phyloP scores from a whole-genome alignment of 1,140 invertebrate species.

The Brachionus paranguensis region DNA sequence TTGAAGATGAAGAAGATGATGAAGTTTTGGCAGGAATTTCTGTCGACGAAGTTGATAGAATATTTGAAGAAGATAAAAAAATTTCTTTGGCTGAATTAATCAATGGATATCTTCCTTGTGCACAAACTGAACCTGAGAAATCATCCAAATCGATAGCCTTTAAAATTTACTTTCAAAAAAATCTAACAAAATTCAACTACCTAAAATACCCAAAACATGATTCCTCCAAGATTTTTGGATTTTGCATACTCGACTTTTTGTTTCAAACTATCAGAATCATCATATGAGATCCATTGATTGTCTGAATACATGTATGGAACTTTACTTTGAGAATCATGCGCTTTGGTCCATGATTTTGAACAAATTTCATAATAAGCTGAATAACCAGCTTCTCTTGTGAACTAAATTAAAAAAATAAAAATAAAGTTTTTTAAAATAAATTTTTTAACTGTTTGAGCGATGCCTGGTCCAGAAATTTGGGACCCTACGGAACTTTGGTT shows the following conservation, averaged over 20 bases:
- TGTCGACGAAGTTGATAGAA: background rate
- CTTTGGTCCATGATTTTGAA: background rate
- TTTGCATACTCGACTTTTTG: conserved; percentile 41
- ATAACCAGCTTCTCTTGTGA: conserved; percentile 66
- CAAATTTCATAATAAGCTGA: conserved; percentile 68
- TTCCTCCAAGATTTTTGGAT: background rate
- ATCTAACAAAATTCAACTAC: too few species aligned
- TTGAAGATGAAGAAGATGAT: too few species aligned
- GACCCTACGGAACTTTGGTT: conserved; percentile 84
- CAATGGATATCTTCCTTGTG: conserved; percentile 38
- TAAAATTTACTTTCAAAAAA: background rate
- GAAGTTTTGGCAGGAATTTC: too few species aligned
- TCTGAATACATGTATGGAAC: conserved; percentile 72
- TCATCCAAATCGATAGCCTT: conserved; percentile 47
- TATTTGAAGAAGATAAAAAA: background rate
- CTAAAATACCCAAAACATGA: conserved; percentile 24
- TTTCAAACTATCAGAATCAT: conserved; percentile 61
- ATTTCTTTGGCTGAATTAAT: background rate
- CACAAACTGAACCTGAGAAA: conserved; percentile 32
- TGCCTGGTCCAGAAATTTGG: conserved; percentile 61
- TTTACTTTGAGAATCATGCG: background rate
- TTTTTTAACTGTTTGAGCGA: too few species aligned
- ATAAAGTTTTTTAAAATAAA: conserved; percentile 36
- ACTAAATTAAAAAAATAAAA: conserved; percentile 52
- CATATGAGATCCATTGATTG: conserved; percentile 88